Percentiles rank a stretch among this genome's conserved stretches.
These are phyloP conservation scores for Nylanderia fulva DNA, from an alignment of 1,140 invertebrate species.

Conservation along the genomic window DNA sequence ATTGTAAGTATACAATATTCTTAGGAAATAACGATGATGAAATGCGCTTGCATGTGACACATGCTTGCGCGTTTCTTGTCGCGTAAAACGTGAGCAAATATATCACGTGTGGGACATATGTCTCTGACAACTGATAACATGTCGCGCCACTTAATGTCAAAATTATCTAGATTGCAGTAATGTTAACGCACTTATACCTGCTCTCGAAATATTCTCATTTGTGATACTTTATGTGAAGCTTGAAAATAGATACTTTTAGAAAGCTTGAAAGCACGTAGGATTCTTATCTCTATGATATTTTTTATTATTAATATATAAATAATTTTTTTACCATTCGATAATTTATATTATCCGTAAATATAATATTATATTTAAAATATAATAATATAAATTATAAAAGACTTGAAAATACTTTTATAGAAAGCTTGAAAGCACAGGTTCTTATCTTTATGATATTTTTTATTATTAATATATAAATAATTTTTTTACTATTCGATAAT, in stretches of 20 bases:
- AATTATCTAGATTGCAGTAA: conserved; percentile 32
- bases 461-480: too few relatives aligned
- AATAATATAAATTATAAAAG: neutral
- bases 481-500: too few relatives aligned
- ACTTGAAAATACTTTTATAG: neutral
- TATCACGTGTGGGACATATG: conserved; percentile 37
- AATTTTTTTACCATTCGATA: neutral
- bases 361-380: neutral
- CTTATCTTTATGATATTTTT: neutral
- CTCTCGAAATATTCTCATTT: neutral
- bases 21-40: conserved; percentile 27
- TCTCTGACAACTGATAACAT: conserved; percentile 42
- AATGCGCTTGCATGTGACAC: conserved; percentile 43
- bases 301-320: too few relatives aligned
- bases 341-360: neutral
- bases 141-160: conserved; percentile 27
- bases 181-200: neutral
- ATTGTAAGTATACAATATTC: neutral
- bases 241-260: neutral
- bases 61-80: conserved; percentile 11
- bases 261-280: too few relatives aligned
- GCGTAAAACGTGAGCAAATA: conserved; percentile 37
- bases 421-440: neutral
- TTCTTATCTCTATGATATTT: neutral
- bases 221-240: neutral